phyloP scores from a whole-genome alignment of 2,113 vertebrate genomes.

The Sarotherodon lohbergeri region DNA sequence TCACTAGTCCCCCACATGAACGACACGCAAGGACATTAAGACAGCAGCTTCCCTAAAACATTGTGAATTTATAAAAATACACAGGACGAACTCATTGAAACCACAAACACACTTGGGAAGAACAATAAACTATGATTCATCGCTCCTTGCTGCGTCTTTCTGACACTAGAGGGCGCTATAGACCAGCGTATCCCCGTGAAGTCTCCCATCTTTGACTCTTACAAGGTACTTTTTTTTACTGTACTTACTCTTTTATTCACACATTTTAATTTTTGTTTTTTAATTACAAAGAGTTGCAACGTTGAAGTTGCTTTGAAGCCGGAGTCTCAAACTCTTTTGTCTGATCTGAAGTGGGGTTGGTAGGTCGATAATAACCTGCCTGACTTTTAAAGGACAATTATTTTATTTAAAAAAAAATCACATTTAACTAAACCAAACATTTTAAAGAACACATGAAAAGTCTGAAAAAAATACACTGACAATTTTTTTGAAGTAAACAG shows the following conservation, averaged over 20 bases:
- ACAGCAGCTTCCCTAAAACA: not conserved
- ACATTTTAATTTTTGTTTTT: not conserved
- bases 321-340: not conserved
- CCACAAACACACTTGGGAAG: not conserved
- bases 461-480: not conserved
- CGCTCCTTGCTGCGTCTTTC: not conserved
- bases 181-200: not conserved
- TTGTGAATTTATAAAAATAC: not conserved
- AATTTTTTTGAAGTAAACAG: not conserved
- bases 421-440: not conserved
- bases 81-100: not conserved
- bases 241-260: not conserved
- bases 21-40: fast-evolving
- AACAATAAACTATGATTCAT: not conserved
- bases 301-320: not conserved
- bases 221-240: not conserved
- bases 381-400: not conserved
- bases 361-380: not conserved
- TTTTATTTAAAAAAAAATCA: fast-evolving
- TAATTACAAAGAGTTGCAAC: not conserved
- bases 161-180: conserved; percentile 22
- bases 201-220: not conserved
- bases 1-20: not conserved
- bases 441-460: not conserved
- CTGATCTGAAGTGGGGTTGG: not conserved